phyloP scores from a whole-genome alignment of 2,888 invertebrate genomes.

The Trissolcus japonicus region DNA sequence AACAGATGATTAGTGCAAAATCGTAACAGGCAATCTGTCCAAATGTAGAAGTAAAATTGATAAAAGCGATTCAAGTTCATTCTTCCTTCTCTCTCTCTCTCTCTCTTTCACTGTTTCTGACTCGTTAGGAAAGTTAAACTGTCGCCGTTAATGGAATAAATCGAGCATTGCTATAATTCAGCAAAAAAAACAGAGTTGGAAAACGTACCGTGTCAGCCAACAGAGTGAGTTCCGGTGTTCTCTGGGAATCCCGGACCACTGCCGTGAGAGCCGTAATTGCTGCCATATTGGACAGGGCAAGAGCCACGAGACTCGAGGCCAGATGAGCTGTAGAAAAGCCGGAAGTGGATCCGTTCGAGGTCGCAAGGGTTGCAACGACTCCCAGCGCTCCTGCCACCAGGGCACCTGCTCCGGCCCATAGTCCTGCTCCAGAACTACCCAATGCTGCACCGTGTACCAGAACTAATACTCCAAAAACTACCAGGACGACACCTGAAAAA shows the following conservation, averaged over 20 bases:
- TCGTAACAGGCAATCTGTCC: not conserved
- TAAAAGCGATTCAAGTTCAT: not conserved
- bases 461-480: constrained; percentile 81
- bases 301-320: constrained; percentile 78
- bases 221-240: constrained; percentile 67
- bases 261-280: constrained; percentile 75
- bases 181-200: not conserved
- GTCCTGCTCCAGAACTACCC: constrained; percentile 80
- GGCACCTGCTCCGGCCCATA: constrained; percentile 83
- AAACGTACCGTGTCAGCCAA: constrained; percentile 65
- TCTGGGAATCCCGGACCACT: constrained; percentile 80
- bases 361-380: constrained; percentile 78
- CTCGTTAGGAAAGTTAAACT: not conserved
- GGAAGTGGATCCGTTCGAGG: constrained; percentile 63
- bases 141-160: too few relatives aligned
- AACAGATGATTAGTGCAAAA: not conserved
- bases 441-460: constrained; percentile 80
- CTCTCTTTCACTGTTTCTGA: too few relatives aligned
- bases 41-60: not conserved
- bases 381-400: constrained; percentile 81
- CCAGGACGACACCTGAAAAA: constrained; percentile 78
- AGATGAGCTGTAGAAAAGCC: constrained; percentile 79
- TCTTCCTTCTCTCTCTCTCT: not conserved
- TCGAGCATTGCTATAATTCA: constrained; percentile 2
- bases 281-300: constrained; percentile 73